Evolutionary conservation across 2,113 vertebrate genomes (phyloP).

Genomic region (Tragelaphus scriptus): DNA sequence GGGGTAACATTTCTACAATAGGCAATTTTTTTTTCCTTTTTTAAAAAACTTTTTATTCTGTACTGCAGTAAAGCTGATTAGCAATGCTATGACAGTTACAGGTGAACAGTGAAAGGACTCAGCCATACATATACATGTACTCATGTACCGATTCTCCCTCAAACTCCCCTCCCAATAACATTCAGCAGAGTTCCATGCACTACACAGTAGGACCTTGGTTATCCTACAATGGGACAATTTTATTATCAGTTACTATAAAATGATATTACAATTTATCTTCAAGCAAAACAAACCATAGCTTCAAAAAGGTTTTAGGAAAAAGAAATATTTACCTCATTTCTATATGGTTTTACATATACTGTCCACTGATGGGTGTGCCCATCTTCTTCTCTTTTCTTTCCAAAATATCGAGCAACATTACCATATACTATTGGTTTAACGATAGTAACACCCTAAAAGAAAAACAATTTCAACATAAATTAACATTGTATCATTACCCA

Average conservation of each 20-base stretch:
- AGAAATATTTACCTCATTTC: conserved; percentile 88
- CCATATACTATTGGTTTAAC: conserved; percentile 98
- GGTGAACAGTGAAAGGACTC: background rate
- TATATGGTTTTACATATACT: conserved; percentile 96
- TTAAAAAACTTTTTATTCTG: background rate
- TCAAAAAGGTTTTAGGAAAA: conserved; percentile 11
- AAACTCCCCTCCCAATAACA: background rate
- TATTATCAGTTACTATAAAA: background rate
- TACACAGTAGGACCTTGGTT: background rate
- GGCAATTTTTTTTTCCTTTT: background rate
- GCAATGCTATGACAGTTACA: background rate
- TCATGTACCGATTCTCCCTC: background rate
- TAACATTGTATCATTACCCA: background rate
- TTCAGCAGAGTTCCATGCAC: background rate
- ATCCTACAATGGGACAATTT: background rate
- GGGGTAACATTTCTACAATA: background rate
- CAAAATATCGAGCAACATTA: conserved; percentile 97
- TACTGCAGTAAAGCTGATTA: background rate
- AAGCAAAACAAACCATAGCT: background rate
- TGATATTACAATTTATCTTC: background rate
- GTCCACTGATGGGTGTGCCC: conserved; percentile 99
- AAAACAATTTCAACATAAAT: conserved; percentile 25
- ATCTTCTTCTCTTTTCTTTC: conserved; percentile 97
- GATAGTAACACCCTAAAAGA: conserved; percentile 92
- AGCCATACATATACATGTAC: background rate